These are phyloP conservation scores for Bombycilla garrulus DNA, from an alignment of 2,113 vertebrate genomes.

Conservation along the genomic window DNA sequence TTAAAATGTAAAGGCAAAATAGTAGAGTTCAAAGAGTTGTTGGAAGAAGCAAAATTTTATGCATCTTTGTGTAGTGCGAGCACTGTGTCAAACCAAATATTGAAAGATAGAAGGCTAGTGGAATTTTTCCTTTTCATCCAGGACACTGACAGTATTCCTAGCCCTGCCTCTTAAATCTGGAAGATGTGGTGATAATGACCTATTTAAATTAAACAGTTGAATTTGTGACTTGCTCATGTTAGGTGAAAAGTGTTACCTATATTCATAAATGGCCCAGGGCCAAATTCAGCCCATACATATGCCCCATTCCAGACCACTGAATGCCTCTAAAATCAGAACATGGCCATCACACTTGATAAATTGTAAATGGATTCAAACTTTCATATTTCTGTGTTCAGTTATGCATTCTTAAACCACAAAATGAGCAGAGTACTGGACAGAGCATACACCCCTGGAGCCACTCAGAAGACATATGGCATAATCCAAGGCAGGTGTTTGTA, in stretches of 20 bases:
- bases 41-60: not conserved
- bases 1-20: not conserved
- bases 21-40: not conserved
- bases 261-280: constrained; percentile 60
- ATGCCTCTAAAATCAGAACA: constrained; percentile 49
- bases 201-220: constrained; percentile 51
- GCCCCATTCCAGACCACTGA: constrained; percentile 51
- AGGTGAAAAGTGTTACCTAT: constrained; percentile 42
- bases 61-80: not conserved
- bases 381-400: constrained; percentile 45
- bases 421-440: constrained; percentile 26
- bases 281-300: constrained; percentile 47
- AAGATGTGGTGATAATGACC: constrained; percentile 22
- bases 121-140: constrained; percentile 34
- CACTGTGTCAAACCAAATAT: constrained; percentile 24
- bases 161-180: constrained; percentile 30
- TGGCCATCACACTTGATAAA: constrained; percentile 63
- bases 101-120: not conserved
- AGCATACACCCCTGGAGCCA: constrained; percentile 43
- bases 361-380: constrained; percentile 44
- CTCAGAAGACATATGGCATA: constrained; percentile 55
- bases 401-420: constrained; percentile 29
- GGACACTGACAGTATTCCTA: constrained; percentile 32
- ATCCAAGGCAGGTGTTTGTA: constrained; percentile 64
- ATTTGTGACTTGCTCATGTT: constrained; percentile 40